Evolutionary conservation across 2,888 invertebrate genomes (phyloP).

Genomic region (Augiades crinisus): DNA sequence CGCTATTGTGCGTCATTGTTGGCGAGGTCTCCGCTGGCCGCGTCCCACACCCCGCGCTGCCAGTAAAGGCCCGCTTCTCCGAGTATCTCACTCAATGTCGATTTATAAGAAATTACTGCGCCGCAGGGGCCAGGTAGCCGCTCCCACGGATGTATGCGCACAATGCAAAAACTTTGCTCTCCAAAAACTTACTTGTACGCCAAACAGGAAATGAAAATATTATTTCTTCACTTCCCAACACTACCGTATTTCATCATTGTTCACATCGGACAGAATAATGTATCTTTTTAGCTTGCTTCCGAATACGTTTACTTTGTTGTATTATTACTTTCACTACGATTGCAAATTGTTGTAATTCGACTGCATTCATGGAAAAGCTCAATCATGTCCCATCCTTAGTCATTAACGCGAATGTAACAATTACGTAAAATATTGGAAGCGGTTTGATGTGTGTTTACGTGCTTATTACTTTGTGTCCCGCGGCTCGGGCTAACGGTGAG

Average conservation of each 20-base stretch:
- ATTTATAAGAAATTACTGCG: conserved; percentile 76
- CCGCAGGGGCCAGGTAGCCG: conserved; percentile 72
- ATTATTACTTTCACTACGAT: conserved; percentile 46
- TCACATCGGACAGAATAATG: conserved; percentile 37
- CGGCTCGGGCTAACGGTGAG: conserved; percentile 60
- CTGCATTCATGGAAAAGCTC: conserved; percentile 43
- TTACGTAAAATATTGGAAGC: conserved; percentile 66
- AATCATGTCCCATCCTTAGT: conserved; percentile 44
- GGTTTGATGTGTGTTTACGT: conserved; percentile 63
- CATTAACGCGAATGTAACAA: conserved; percentile 62
- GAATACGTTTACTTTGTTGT: conserved; percentile 40
- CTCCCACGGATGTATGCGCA: conserved; percentile 68
- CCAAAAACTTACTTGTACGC: conserved; percentile 52
- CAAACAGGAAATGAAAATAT: conserved; percentile 78
- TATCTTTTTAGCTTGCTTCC: conserved; percentile 46
- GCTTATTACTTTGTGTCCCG: conserved; percentile 64
- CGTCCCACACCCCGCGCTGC: conserved; percentile 39
- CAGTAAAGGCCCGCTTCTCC: conserved; percentile 53
- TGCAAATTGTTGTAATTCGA: conserved; percentile 47
- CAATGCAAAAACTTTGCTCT: conserved; percentile 66
- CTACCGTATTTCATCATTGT: conserved; percentile 42
- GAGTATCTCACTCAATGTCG: conserved; percentile 79
- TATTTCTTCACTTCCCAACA: conserved; percentile 61
- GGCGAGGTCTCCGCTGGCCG: conserved; percentile 32
- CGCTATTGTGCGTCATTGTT: conserved; percentile 67